A percentile compares a stretch with the other conserved stretches of the same genome.
phyloP scores from a whole-genome alignment of 2,888 invertebrate species.

The Automeris io region DNA sequence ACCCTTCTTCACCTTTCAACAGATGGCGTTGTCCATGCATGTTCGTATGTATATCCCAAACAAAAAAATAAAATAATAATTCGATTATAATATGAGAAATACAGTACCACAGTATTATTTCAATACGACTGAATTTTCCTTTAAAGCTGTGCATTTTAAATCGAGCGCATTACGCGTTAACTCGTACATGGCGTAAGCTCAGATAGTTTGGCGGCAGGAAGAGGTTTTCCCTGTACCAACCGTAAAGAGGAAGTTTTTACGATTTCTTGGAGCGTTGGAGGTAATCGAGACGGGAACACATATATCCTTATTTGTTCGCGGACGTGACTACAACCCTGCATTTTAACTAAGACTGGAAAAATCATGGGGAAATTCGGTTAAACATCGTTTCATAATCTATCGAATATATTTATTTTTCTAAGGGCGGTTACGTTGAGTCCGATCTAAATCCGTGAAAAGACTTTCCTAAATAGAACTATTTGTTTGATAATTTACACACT shows the following conservation, averaged over 20 bases:
- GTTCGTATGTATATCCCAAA: too few species aligned
- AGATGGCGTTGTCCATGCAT: too few species aligned
- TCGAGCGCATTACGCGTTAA: constrained; percentile 22
- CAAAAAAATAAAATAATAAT: too few species aligned
- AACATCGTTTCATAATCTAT: constrained; percentile 4
- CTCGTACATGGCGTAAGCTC: constrained; percentile 35
- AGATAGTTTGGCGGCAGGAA: constrained; percentile 42
- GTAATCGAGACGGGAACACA: constrained; percentile 22
- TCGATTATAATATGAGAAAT: too few species aligned
- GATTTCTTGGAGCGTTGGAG: constrained; percentile 29
- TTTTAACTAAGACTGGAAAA: constrained; percentile 38
- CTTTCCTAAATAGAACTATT: too few species aligned
- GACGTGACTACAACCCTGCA: constrained; percentile 60
- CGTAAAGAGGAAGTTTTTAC: constrained; percentile 67
- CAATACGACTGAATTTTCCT: constrained; percentile 11
- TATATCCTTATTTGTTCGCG: constrained; percentile 55
- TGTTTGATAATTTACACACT: too few species aligned
- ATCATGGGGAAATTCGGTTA: constrained; percentile 3
- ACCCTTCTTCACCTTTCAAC: too few species aligned
- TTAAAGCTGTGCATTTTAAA: constrained; percentile 41
- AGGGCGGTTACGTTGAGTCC: too few species aligned
- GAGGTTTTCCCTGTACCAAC: constrained; percentile 64
- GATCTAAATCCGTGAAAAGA: too few species aligned
- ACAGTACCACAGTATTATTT: neutral
- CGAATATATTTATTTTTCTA: too few species aligned